Conservation (phyloP, 92 coral and sea anemone genomes). For the Palythoa caribaeorum region DNA sequence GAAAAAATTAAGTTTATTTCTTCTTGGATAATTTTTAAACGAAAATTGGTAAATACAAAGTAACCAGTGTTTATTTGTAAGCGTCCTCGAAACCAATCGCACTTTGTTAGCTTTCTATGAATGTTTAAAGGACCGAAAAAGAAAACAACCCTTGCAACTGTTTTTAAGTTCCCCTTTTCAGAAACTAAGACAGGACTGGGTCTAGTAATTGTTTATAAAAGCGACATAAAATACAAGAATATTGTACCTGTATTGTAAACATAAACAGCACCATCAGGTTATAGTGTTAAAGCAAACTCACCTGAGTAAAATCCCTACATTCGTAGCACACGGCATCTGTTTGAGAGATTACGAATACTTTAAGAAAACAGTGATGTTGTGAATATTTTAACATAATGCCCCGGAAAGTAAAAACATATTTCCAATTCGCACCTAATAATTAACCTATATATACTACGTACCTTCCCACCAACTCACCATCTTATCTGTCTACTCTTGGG, state of each 20-base stretch:
- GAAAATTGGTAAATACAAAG: too few relatives aligned
- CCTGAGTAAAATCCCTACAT: conserved; percentile 30
- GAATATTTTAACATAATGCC: not conserved
- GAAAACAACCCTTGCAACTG: too few relatives aligned
- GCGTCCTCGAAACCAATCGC: too few relatives aligned
- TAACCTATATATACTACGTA: not conserved
- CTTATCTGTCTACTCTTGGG: too few relatives aligned
- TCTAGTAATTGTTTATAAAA: not conserved
- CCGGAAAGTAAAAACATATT: not conserved
- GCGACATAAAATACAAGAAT: not conserved
- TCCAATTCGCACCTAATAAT: not conserved
- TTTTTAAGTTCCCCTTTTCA: too few relatives aligned
- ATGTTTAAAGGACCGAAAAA: too few relatives aligned
- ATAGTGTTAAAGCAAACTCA: not conserved
- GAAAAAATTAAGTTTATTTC: too few relatives aligned
- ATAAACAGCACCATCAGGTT: not conserved
- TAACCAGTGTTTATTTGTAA: too few relatives aligned
- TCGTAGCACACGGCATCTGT: conserved; percentile 44
- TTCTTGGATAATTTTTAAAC: too few relatives aligned
- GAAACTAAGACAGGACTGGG: too few relatives aligned
- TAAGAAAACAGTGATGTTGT: not conserved
- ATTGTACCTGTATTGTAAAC: not conserved
- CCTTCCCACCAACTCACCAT: too few relatives aligned
- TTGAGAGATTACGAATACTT: not conserved
- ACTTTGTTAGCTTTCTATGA: too few relatives aligned